Evolutionary conservation across 2,888 invertebrate species (phyloP).

Genomic region (Drosophila algonquin): DNA sequence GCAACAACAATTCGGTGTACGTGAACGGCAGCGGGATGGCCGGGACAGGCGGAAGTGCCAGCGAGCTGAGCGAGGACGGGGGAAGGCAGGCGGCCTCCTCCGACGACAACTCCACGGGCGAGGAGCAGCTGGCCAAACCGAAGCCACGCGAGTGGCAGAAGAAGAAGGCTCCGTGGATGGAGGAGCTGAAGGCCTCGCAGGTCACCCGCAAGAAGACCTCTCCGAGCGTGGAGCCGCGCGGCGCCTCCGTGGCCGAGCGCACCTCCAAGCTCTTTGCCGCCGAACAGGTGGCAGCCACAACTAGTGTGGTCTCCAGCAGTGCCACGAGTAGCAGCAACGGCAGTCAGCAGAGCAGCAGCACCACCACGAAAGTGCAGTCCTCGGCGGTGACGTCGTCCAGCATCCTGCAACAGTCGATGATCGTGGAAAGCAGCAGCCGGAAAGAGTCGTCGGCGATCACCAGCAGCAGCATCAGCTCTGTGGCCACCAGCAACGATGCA

Average conservation of each 20-base stretch:
- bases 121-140: conserved; percentile 85
- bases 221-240: conserved; percentile 80
- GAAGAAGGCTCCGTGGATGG: conserved; percentile 91
- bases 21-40: conserved; percentile 79
- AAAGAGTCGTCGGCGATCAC: conserved; percentile 53
- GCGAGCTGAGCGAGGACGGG: conserved; percentile 67
- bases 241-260: conserved; percentile 62
- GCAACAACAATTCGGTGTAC: conserved; percentile 81
- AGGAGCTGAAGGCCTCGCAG: conserved; percentile 91
- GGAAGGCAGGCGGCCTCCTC: conserved; percentile 65
- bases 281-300: conserved; percentile 50
- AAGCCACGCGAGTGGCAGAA: conserved; percentile 89
- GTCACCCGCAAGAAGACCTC: conserved; percentile 82
- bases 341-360: conserved; percentile 38
- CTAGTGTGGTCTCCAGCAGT: conserved; percentile 49
- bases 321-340: conserved; percentile 50
- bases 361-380: conserved; percentile 80
- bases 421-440: conserved; percentile 69
- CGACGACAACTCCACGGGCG: conserved; percentile 81
- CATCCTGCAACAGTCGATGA: conserved; percentile 75
- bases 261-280: conserved; percentile 72
- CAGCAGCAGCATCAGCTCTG: conserved; percentile 47
- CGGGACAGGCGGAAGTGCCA: conserved; percentile 61
- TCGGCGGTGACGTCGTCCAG: conserved; percentile 77
- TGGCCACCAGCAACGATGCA: conserved; percentile 58